Base-by-base conservation (phyloP, 2,113 vertebrate species). In the Columbina picui region DNA sequence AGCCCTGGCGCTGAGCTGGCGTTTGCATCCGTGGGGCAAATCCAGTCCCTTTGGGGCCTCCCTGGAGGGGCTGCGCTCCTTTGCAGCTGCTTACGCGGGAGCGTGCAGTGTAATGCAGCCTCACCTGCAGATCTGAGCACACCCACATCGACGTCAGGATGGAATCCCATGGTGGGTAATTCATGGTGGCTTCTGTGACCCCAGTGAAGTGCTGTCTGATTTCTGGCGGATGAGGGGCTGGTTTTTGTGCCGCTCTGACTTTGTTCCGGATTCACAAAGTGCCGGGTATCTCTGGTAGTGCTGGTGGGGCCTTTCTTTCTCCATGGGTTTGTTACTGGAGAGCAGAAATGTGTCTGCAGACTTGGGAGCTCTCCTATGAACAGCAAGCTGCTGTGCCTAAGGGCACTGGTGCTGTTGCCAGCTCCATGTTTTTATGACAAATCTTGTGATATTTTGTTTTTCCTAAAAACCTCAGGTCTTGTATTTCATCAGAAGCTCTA, bases 381-480 rank as follows among this genome's bases (percentile, higher is more conserved):
- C 93, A 95, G 71, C 38, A 86, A 84, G 41, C 84, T 85, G 56
- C 94, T 90, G 82, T 93, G 59, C 75, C 56, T 80, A 69, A 79
- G 43, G 84, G 67, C 68, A 39, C 67, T 83, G 69, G 29, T 75
- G 55, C 56, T 90, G 63, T 90, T 95, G 90, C 90, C 90, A 95
- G 2, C 73, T 73, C 36, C 18, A 12, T 93, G 59, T 77, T 96
- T 96, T 96, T 94, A 15, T 78, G 82, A 81, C 79, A 93, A 90
- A 88, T 93, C 95, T 93, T 92, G 71, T 96, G 94, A 96, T 96
- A 69, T 34, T 95, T 96, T 96, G 87, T 94, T 97, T 95, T 95
- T 95, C 53, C 79, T 95, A 43, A 93, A 95, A 95, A 93, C 91
- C 90, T 84, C 89, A 95, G 81, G 77, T 96, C 84, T 94, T 94